A percentile compares a stretch with the other conserved stretches of the same genome.
Conservation (phyloP, 2,113 vertebrate species). For the Dasyurus viverrinus region DNA sequence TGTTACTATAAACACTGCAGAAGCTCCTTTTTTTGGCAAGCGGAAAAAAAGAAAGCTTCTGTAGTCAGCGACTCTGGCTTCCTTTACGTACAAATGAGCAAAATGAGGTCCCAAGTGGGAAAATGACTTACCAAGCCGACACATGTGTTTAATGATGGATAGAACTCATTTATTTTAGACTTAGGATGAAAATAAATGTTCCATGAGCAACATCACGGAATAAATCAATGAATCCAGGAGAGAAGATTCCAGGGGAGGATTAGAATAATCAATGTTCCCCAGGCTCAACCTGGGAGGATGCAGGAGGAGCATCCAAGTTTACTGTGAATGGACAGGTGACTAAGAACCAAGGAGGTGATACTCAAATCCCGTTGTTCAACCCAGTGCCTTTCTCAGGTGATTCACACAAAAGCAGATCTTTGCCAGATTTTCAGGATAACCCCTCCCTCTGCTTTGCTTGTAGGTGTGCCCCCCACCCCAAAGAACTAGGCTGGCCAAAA, state of each 20-base stretch:
- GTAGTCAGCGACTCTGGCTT: not conserved
- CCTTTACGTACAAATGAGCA: not conserved
- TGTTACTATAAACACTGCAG: no score
- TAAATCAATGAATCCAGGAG: not conserved
- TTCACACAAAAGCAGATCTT: not conserved
- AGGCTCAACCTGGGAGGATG: not conserved
- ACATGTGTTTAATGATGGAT: not conserved
- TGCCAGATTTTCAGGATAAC: not conserved
- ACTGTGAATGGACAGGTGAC: not conserved
- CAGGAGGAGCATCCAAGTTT: not conserved
- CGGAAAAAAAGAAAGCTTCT: not conserved
- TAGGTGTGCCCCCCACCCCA: not conserved
- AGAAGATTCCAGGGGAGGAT: not conserved
- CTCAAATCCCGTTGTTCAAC: not conserved
- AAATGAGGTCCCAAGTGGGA: not conserved
- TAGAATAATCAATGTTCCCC: not conserved
- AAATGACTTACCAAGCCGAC: not conserved
- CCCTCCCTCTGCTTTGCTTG: not conserved
- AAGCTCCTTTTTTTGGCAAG: not conserved
- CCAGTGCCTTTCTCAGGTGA: no score
- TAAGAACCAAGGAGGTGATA: not conserved
- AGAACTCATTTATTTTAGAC: not conserved
- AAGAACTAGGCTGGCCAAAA: not conserved
- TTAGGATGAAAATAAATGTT: not conserved
- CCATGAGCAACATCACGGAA: not conserved